phyloP scores from a whole-genome alignment of 2,113 vertebrate species.

The Pseudorectes ferrugineus region DNA sequence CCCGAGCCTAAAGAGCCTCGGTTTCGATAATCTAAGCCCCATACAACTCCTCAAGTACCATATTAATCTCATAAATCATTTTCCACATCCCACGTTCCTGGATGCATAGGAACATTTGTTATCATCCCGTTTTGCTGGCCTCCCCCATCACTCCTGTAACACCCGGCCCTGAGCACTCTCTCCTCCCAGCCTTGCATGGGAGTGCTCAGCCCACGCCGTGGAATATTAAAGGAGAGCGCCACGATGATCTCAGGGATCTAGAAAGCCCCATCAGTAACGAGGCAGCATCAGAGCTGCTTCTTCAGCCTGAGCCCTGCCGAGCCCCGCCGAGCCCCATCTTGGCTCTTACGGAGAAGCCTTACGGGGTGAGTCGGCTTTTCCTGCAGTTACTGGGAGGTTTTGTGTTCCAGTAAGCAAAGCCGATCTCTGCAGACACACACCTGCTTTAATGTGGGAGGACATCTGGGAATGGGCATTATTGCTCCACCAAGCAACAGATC shows the following conservation, averaged over 20 bases:
- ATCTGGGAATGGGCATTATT: not conserved
- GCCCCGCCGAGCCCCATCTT: not conserved
- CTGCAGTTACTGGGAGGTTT: not conserved
- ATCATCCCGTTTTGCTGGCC: not conserved
- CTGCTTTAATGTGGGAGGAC: not conserved
- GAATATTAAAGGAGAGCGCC: not conserved
- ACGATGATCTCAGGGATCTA: not conserved
- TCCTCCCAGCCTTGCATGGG: not conserved
- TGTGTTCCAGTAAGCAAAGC: not conserved
- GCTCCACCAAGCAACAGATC: not conserved
- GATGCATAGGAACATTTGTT: not conserved
- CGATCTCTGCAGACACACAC: not conserved
- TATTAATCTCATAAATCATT: not conserved
- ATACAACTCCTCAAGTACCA: not conserved
- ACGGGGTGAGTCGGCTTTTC: constrained; percentile 34
- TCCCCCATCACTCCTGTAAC: not conserved
- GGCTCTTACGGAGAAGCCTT: not conserved
- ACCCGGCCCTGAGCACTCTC: fast-evolving
- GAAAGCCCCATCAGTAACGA: not conserved
- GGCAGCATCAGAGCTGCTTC: not conserved
- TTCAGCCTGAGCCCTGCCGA: not conserved
- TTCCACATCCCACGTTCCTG: not conserved
- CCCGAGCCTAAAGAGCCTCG: not conserved
- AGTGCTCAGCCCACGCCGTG: not conserved
- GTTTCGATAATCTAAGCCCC: not conserved